Conservation (phyloP, 2,797 vertebrate species). For the Corythornis leucogaster region DNA sequence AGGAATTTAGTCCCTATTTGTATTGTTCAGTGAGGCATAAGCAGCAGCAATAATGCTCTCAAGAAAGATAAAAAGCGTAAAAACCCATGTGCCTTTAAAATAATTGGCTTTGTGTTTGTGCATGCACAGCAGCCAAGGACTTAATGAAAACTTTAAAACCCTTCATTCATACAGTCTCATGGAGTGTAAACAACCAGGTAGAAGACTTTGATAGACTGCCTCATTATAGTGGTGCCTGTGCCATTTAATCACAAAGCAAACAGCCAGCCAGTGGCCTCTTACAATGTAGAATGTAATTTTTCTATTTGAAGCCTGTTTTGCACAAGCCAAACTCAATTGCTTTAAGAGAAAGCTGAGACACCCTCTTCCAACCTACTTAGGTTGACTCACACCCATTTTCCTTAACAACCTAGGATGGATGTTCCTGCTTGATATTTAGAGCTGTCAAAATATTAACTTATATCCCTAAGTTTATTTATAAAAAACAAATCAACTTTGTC, state of each 20-base stretch:
- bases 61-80: conserved; percentile 45
- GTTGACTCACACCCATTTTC: background rate
- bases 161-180: conserved; percentile 42
- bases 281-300: conserved; percentile 29
- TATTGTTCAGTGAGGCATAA: conserved; percentile 14
- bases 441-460: background rate
- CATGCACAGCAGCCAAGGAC: conserved; percentile 44
- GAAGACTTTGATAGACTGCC: conserved; percentile 63
- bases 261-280: background rate
- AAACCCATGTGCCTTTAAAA: conserved; percentile 40
- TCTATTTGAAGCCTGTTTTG: conserved; percentile 35
- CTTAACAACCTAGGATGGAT: background rate
- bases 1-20: conserved; percentile 12
- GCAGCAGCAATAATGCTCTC: conserved; percentile 26
- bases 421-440: background rate
- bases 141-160: conserved; percentile 69
- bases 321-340: conserved; percentile 14
- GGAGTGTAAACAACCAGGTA: conserved; percentile 59
- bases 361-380: background rate
- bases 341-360: background rate
- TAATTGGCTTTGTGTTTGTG: conserved; percentile 65
- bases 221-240: conserved; percentile 30
- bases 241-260: conserved; percentile 56
- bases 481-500: background rate
- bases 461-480: background rate